Evolutionary conservation across 2,113 vertebrate species (phyloP).

Genomic region (Clinocottus analis): DNA sequence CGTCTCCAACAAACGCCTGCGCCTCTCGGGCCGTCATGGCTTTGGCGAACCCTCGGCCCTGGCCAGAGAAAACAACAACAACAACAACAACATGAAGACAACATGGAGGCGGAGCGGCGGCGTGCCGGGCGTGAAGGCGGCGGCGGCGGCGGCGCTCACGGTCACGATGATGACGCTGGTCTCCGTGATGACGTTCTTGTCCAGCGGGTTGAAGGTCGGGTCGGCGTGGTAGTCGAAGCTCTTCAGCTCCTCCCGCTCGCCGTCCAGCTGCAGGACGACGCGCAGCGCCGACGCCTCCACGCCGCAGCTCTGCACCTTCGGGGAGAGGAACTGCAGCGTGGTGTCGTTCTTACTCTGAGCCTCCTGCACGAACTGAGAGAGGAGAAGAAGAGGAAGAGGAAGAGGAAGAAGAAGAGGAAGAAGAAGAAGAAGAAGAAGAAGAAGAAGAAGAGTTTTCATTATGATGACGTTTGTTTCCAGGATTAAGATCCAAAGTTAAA

Average conservation of each 20-base stretch:
- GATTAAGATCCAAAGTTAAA: no score
- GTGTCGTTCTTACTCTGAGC: conserved; percentile 81
- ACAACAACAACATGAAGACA: not conserved
- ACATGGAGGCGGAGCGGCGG: no score
- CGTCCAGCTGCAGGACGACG: conserved; percentile 88
- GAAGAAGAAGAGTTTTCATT: not conserved
- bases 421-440: not conserved
- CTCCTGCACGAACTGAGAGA: conserved; percentile 76
- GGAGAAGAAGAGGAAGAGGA: no score
- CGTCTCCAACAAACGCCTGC: conserved; percentile 90
- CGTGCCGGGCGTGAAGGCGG: no score
- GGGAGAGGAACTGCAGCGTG: conserved; percentile 87
- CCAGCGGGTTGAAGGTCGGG: conserved; percentile 84
- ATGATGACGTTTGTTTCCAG: no score
- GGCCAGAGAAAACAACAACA: not conserved
- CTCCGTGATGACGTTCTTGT: conserved; percentile 75
- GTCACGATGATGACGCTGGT: conserved; percentile 78
- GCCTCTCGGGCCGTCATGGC: conserved; percentile 93
- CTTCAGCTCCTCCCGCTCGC: conserved; percentile 79
- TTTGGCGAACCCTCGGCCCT: conserved; percentile 92
- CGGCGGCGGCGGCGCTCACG: conserved; percentile 53
- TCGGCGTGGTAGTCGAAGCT: conserved; percentile 88
- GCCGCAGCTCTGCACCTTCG: conserved; percentile 82
- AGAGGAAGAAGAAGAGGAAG: no score
- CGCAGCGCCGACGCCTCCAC: conserved; percentile 80